Evolutionary conservation across 2,888 invertebrate species (phyloP), one percentile per base, ranked within the genome.

Genomic region (Ariolimax columbianus): DNA sequence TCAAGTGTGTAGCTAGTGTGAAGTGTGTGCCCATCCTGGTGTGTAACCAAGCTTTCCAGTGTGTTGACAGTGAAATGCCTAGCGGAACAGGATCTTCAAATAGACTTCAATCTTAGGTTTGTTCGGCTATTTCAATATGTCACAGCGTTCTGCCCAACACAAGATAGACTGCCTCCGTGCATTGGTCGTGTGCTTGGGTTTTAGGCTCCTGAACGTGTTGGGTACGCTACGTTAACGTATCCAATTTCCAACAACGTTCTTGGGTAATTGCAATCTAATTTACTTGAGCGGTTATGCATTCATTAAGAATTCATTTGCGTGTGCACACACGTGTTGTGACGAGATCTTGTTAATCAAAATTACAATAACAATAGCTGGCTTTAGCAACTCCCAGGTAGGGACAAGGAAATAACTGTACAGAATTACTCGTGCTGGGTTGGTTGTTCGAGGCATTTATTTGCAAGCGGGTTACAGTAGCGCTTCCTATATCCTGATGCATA

Each of bases 61-160:
- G 26, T 72, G 40, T 38, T 19, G 40, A 40, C 23, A 40, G 72
- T 38, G 72, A 40, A 40, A 72, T 72, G 72, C 72, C 72, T 72
- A 72, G 40, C 72, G n/a, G 40, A 72, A 72, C 72, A 72, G 72
- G 72, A 72, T 72, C 72, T 72, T 40, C 72, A 40, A 40, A 72
- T 26, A 66, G 66, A 66, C 40, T 38, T 40, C 30, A 72, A 72
- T 40, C 72, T 1, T 38, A 40, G 72, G 72, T n/a, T 40, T 72
- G 72, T 38, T 72, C 72, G 40, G 33, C n/a, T 23, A 72, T 40
- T 40, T 40, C 11, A 72, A 40, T 40, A 40, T 38, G 72, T 72
- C 40, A 30, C 72, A 19, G 40, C 9, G 72, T 38, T 26, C 40
- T 66, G 6, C 40, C 26, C 6, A 40, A 26, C 72, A 40, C 38